These are phyloP conservation scores for Plectropomus leopardus DNA, from an alignment of 2,113 vertebrate species.

Conservation along the genomic window DNA sequence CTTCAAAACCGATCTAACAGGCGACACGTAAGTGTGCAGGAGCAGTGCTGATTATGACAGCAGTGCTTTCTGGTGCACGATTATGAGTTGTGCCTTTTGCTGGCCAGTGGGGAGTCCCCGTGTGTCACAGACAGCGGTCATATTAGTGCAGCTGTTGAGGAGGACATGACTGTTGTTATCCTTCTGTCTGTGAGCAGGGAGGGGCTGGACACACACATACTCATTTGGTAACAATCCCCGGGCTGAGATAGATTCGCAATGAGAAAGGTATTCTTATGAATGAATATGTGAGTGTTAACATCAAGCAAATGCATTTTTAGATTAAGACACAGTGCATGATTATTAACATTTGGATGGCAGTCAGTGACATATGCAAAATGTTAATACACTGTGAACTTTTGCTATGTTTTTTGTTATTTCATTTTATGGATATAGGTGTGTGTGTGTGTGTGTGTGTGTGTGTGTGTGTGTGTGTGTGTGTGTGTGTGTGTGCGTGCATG, in stretches of 20 bases:
- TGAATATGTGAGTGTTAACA: conserved; percentile 14
- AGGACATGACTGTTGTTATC: conserved; percentile 82
- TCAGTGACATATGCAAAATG: background rate
- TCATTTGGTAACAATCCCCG: conserved; percentile 39
- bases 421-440: conserved; percentile 24
- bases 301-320: background rate
- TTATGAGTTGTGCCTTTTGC: conserved; percentile 61
- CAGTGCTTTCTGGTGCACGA: conserved; percentile 51
- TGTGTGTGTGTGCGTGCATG: conserved; percentile 5
- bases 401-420: background rate
- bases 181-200: conserved; percentile 77
- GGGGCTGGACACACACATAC: conserved; percentile 60
- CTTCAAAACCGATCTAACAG: background rate
- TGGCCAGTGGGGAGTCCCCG: conserved; percentile 71
- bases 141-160: conserved; percentile 85
- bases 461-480: conserved; percentile 21
- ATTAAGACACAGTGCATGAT: background rate
- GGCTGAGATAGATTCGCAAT: conserved; percentile 18
- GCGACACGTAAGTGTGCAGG: background rate
- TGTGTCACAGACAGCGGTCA: conserved; percentile 75
- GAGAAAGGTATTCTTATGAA: conserved; percentile 1
- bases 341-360: background rate
- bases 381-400: background rate
- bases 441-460: background rate
- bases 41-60: conserved; percentile 24